Conservation (phyloP, 2,113 vertebrate genomes). For the Amblyornis subalaris region DNA sequence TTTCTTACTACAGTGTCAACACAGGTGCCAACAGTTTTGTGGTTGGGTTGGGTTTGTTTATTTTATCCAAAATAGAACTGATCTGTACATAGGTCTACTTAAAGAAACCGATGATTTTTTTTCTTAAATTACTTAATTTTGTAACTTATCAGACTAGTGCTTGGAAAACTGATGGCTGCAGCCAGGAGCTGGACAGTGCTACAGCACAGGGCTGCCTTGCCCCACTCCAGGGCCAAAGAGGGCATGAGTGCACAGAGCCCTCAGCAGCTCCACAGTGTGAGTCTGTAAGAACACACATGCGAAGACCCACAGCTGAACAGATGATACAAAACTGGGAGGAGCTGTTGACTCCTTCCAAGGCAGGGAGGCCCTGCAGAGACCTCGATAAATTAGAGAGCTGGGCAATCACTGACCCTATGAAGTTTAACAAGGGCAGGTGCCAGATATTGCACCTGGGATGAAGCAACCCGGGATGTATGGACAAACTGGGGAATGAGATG, state of each 20-base stretch:
- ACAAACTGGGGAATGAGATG: neutral
- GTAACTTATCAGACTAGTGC: neutral
- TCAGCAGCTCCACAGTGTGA: neutral
- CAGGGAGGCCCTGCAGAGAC: neutral
- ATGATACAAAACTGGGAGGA: neutral
- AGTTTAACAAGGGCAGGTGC: neutral
- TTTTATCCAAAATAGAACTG: neutral
- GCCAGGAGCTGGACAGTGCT: rapidly evolving
- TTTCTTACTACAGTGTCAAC: neutral
- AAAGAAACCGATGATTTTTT: neutral
- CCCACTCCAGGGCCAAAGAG: too few species aligned
- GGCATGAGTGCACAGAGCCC: rapidly evolving
- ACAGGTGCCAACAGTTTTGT: neutral
- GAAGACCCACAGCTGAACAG: neutral
- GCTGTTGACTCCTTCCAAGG: neutral
- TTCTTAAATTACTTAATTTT: neutral
- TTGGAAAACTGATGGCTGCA: neutral
- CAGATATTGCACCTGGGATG: rapidly evolving
- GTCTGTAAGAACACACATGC: neutral
- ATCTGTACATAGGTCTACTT: neutral
- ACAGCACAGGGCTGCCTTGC: neutral
- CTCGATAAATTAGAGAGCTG: neutral
- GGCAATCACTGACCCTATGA: neutral
- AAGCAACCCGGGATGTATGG: rapidly evolving
- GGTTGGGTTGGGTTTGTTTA: neutral